Evolutionary conservation across 2,797 vertebrate genomes (phyloP).

Genomic region (Malacoctenus gilli): DNA sequence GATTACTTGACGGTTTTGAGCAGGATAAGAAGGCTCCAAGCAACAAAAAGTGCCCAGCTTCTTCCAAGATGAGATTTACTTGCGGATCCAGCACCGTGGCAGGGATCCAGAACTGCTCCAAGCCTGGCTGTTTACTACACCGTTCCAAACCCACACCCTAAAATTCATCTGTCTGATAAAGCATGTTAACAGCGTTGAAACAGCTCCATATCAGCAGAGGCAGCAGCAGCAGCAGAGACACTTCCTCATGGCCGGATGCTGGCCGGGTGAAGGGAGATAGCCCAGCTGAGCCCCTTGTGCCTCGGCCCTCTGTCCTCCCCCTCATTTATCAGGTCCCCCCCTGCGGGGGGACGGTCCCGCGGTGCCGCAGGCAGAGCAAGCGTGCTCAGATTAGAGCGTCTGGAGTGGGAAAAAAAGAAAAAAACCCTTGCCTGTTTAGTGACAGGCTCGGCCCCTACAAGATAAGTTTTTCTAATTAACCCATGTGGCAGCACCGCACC

Average conservation of each 20-base stretch:
- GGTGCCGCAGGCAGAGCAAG: conserved; percentile 76
- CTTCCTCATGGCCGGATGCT: conserved; percentile 5
- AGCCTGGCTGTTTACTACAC: conserved; percentile 17
- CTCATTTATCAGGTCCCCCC: conserved; percentile 51
- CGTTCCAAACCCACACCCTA: conserved; percentile 17
- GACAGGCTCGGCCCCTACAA: conserved; percentile 80
- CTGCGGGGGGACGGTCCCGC: conserved; percentile 27
- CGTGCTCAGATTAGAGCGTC: conserved; percentile 85
- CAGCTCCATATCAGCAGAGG: conserved; percentile 40
- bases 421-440: conserved; percentile 81
- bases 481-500: conserved; percentile 77
- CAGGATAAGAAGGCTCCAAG: not conserved
- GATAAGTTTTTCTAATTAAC: conserved; percentile 98
- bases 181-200: conserved; percentile 34
- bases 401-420: too few species aligned
- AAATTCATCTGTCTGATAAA: conserved; percentile 47
- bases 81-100: conserved; percentile 7
- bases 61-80: conserved; percentile 27
- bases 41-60: not conserved
- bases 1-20: too few species aligned
- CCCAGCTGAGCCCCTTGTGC: conserved; percentile 40
- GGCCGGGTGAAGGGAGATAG: conserved; percentile 50
- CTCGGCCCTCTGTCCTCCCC: conserved; percentile 31
- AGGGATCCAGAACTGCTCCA: conserved; percentile 36
- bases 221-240: conserved; percentile 34